A percentile compares a stretch with the other conserved stretches of the same genome.
phyloP scores from a whole-genome alignment of 2,797 vertebrate species.

The Centroberyx gerrardi region DNA sequence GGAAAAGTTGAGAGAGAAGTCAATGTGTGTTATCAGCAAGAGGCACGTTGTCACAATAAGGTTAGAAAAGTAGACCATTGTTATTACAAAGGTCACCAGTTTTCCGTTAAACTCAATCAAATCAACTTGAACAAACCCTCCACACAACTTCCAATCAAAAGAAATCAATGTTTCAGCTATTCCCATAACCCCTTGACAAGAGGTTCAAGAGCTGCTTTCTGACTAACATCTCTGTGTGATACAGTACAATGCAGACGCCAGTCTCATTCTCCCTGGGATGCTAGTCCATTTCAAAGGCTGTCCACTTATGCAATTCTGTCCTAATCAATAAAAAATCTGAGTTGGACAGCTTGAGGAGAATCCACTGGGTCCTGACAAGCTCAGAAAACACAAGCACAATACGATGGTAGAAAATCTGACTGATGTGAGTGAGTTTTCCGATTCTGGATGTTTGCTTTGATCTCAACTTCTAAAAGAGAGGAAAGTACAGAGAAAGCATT shows the following conservation, averaged over 20 bases:
- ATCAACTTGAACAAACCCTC: not conserved
- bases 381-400: not conserved
- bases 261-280: not conserved
- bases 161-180: not conserved
- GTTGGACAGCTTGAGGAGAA: not conserved
- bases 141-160: not conserved
- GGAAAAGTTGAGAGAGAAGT: not conserved
- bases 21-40: not conserved
- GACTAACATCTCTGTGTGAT: not conserved
- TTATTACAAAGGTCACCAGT: not conserved
- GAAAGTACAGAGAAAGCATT: not conserved
- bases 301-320: constrained; percentile 12
- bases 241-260: not conserved
- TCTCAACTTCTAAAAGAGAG: not conserved
- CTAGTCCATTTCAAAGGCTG: not conserved
- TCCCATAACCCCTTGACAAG: not conserved
- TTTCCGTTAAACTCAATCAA: not conserved
- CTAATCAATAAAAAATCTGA: constrained; percentile 25
- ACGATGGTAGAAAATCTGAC: not conserved
- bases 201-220: not conserved
- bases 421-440: not conserved
- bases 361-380: not conserved
- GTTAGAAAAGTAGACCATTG: not conserved
- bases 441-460: constrained; percentile 10
- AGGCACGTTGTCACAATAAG: not conserved